These are phyloP conservation scores for Gandaritis pyraliata DNA, from an alignment of 2,888 invertebrate species.

Conservation along the genomic window DNA sequence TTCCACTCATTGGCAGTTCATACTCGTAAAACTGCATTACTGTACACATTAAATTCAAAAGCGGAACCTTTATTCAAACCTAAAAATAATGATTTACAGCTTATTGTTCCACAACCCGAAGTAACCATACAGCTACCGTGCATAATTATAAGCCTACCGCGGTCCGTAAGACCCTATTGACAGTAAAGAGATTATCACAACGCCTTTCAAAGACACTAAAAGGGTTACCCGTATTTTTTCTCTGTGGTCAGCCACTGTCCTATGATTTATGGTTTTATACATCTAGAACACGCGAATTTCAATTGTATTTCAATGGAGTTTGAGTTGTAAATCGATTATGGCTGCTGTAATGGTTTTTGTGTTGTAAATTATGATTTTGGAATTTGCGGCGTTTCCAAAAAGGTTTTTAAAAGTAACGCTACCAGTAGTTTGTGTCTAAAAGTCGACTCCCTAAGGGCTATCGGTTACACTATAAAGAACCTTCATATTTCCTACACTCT, in stretches of 20 bases:
- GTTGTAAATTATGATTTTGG: constrained; percentile 13
- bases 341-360: background rate
- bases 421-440: constrained; percentile 14
- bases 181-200: constrained; percentile 46
- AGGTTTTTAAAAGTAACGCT: background rate
- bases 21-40: no score
- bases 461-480: constrained; percentile 2
- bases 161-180: constrained; percentile 42
- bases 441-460: constrained; percentile 18
- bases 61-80: background rate
- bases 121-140: constrained; percentile 30
- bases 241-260: constrained; percentile 28
- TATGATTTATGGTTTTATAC: constrained; percentile 27
- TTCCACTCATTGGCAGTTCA: no score
- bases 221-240: constrained; percentile 34
- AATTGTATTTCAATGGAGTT: constrained; percentile 14
- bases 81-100: constrained; percentile 32
- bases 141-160: constrained; percentile 31
- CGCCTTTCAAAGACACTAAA: constrained; percentile 34
- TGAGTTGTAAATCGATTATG: constrained; percentile 16
- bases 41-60: no score
- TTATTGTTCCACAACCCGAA: constrained; percentile 22
- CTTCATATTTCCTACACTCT: background rate
- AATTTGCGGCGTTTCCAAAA: constrained; percentile 6
- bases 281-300: constrained; percentile 7